Percentiles rank a stretch among this genome's conserved stretches.
Evolutionary conservation across 2,113 vertebrate species (phyloP).

Genomic region (Acanthochromis polyacanthus): DNA sequence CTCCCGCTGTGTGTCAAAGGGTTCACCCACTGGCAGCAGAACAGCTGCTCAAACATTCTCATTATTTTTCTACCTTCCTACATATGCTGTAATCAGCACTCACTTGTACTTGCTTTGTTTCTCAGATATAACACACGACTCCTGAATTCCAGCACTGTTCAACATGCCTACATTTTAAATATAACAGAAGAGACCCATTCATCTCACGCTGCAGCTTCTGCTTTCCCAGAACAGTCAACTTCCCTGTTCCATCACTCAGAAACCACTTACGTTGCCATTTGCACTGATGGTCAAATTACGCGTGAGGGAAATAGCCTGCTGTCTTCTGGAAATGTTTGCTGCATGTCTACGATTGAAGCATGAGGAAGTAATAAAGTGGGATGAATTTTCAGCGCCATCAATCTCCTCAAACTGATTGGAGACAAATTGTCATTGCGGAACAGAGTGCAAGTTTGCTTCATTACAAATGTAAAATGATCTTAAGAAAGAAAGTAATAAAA

Average conservation of each 20-base stretch:
- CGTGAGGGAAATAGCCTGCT: constrained; percentile 45
- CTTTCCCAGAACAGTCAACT: constrained; percentile 68
- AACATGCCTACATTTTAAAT: constrained; percentile 18
- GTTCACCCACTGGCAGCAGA: constrained; percentile 23
- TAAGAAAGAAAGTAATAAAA: constrained; percentile 9
- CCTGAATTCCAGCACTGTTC: constrained; percentile 1
- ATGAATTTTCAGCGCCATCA: constrained; percentile 31
- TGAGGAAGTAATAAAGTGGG: constrained; percentile 46
- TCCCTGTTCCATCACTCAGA: constrained; percentile 65
- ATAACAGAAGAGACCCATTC: constrained; percentile 19
- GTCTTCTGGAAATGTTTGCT: constrained; percentile 49
- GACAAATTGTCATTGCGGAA: not conserved
- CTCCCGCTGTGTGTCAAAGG: constrained; percentile 14
- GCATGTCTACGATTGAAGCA: constrained; percentile 30
- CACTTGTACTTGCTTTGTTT: constrained; percentile 34
- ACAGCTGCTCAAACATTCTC: constrained; percentile 17
- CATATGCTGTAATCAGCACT: not conserved
- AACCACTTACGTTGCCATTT: constrained; percentile 58
- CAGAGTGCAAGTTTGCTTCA: not conserved
- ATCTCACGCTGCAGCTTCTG: not conserved
- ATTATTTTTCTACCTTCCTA: constrained; percentile 30
- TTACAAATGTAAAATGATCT: constrained; percentile 11
- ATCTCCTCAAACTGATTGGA: constrained; percentile 22
- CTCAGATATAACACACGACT: constrained; percentile 8
- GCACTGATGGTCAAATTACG: constrained; percentile 60